Conservation (phyloP, 2,797 vertebrate species). For the Carcharodon carcharias region DNA sequence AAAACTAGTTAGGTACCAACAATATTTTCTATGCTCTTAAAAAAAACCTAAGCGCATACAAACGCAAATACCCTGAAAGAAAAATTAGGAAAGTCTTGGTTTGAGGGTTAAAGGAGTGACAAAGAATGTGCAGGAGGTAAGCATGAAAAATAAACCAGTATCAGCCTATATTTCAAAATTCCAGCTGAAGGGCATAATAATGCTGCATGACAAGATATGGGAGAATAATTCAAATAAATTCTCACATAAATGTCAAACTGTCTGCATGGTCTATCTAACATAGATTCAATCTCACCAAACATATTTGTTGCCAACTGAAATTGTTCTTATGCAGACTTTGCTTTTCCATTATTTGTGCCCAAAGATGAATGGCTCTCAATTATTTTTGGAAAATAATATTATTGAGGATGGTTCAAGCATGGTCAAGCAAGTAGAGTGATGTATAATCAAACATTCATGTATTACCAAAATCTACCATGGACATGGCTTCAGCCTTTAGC, state of each 20-base stretch:
- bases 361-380: not conserved
- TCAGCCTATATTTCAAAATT: conserved; percentile 18
- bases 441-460: not conserved
- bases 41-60: not conserved
- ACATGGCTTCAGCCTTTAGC: not conserved
- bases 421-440: not conserved
- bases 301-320: not conserved
- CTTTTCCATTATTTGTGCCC: not conserved
- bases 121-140: not conserved
- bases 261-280: not conserved
- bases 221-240: conserved; percentile 29
- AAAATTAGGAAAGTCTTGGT: not conserved
- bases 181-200: not conserved
- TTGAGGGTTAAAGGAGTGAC: not conserved
- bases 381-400: not conserved
- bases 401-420: not conserved
- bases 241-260: conserved; percentile 22
- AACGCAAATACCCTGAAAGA: not conserved
- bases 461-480: not conserved
- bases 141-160: conserved; percentile 3
- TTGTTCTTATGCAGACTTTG: not conserved
- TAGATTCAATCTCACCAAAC: conserved; percentile 13
- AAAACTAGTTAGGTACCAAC: not conserved
- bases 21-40: not conserved
- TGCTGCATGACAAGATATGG: conserved; percentile 18